Percentiles rank a stretch among this genome's conserved stretches.
Conservation (phyloP, 2,113 vertebrate species). For the Elephas maximus region DNA sequence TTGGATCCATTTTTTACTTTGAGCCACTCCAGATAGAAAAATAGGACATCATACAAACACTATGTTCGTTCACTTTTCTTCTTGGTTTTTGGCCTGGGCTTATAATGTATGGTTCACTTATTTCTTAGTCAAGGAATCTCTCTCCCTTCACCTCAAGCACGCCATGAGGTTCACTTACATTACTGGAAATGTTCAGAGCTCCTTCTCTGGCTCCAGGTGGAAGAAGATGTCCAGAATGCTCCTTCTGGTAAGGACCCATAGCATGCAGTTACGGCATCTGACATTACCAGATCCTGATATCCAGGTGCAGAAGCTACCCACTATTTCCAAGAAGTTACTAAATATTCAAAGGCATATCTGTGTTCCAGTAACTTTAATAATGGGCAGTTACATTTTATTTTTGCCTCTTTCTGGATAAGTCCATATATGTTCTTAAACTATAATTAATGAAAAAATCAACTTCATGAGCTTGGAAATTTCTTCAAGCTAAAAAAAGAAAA, state of each 20-base stretch:
- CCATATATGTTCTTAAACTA: slow-evolving; percentile 14
- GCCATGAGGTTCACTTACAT: neutral
- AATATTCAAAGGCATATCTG: slow-evolving; percentile 25
- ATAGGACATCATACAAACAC: neutral
- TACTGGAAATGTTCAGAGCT: neutral
- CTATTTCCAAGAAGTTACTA: slow-evolving; percentile 14
- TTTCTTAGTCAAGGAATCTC: neutral
- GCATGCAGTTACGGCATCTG: neutral
- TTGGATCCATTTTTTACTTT: neutral
- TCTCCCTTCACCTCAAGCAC: neutral
- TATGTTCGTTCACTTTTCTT: neutral
- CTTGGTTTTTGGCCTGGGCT: neutral
- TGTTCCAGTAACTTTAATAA: slow-evolving; percentile 15
- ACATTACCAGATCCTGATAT: neutral
- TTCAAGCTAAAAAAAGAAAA: slow-evolving; percentile 16
- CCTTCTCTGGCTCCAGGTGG: accelerated
- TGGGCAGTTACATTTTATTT: neutral
- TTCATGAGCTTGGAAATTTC: neutral
- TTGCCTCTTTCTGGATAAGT: slow-evolving; percentile 42
- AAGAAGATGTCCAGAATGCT: neutral
- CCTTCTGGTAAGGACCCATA: neutral
- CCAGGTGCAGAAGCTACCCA: neutral
- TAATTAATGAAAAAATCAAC: slow-evolving; percentile 49
- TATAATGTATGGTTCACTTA: neutral
- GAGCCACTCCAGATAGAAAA: neutral